A percentile compares a stretch with the other conserved stretches of the same genome.
Conservation (phyloP, 2,888 invertebrate genomes). For the Chalcosyrphus nemorum region DNA sequence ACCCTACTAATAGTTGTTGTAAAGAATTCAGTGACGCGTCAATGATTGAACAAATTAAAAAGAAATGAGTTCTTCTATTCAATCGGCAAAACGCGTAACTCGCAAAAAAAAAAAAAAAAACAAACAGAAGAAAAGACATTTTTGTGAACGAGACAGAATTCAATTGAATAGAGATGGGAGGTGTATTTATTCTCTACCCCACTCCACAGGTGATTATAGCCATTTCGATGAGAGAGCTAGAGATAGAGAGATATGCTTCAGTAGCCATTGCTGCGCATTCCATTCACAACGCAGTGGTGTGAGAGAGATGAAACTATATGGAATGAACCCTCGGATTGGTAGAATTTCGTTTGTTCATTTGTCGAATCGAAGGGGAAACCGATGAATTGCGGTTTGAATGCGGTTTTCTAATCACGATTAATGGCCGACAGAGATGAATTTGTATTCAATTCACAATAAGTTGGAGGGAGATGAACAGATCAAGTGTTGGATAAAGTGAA, state of each 20-base stretch:
- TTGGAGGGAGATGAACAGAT: neutral
- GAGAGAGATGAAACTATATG: neutral
- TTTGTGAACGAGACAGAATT: neutral
- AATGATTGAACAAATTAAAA: slow-evolving; percentile 66
- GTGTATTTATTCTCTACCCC: neutral
- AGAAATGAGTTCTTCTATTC: slow-evolving; percentile 24
- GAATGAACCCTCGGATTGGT: slow-evolving; percentile 60
- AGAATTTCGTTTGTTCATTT: slow-evolving; percentile 1
- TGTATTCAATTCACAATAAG: neutral
- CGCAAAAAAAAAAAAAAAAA: no score
- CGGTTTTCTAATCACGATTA: slow-evolving; percentile 52
- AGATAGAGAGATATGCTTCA: no score
- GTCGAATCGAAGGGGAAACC: slow-evolving; percentile 40
- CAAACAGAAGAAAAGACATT: no score
- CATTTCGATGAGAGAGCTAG: neutral
- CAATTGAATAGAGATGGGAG: slow-evolving; percentile 5
- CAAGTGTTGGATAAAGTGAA: neutral
- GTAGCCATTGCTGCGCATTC: slow-evolving; percentile 61
- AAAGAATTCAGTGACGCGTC: slow-evolving; percentile 68
- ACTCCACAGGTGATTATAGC: neutral
- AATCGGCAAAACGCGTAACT: slow-evolving; percentile 12
- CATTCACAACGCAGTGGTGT: neutral
- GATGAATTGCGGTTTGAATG: slow-evolving; percentile 59
- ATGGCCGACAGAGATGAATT: slow-evolving; percentile 67
- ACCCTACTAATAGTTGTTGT: slow-evolving; percentile 58